Conservation (phyloP, 2,888 invertebrate genomes). For the Formica aserva region DNA sequence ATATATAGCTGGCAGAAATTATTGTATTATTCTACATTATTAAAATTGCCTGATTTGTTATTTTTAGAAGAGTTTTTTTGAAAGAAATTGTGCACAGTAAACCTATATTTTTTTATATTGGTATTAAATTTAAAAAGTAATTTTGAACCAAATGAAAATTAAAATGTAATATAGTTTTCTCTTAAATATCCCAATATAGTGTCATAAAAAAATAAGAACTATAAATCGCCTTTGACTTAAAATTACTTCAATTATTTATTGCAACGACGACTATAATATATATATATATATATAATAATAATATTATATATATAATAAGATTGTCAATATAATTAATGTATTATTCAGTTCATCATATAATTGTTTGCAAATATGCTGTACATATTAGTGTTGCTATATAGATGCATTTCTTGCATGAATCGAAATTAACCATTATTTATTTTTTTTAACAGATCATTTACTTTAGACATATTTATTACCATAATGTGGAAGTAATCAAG, state of each 20-base stretch:
- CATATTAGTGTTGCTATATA: conserved; percentile 46
- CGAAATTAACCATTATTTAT: conserved; percentile 54
- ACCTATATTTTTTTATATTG: conserved; percentile 62
- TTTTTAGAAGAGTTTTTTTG: conserved; percentile 16
- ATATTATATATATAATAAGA: conserved; percentile 2
- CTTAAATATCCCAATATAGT: conserved; percentile 21
- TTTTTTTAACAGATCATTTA: conserved; percentile 50
- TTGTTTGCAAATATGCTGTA: conserved; percentile 6
- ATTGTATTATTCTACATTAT: conserved; percentile 74
- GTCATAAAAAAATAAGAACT: conserved; percentile 11
- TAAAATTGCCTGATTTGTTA: conserved; percentile 75
- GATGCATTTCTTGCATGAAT: conserved; percentile 59
- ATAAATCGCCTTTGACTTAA: neutral
- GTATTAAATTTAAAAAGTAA: conserved; percentile 33
- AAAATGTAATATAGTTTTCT: conserved; percentile 9
- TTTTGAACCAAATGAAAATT: conserved; percentile 39
- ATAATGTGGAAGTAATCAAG: conserved; percentile 63
- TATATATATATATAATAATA: neutral
- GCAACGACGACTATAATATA: neutral
- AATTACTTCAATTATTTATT: conserved; percentile 44
- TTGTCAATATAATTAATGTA: neutral
- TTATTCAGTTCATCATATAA: conserved; percentile 31
- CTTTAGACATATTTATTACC: conserved; percentile 58
- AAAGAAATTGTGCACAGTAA: conserved; percentile 46
- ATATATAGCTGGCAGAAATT: conserved; percentile 67